phyloP scores from a whole-genome alignment of 2,797 vertebrate genomes.

The Leuciscus waleckii region DNA sequence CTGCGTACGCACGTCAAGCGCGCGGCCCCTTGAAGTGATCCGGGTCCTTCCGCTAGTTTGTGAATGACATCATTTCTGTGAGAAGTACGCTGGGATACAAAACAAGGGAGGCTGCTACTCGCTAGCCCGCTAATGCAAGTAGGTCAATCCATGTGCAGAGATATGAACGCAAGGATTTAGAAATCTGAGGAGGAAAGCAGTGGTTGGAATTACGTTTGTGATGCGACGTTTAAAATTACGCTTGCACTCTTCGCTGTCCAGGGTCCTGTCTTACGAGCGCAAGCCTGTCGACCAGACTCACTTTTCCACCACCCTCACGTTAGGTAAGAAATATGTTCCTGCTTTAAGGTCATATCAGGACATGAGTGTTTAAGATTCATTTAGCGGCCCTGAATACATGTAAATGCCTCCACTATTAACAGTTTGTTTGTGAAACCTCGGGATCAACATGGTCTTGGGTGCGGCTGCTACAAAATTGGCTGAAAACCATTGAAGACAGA shows the following conservation, averaged over 20 bases:
- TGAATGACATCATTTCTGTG: conserved; percentile 82
- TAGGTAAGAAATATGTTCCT: conserved; percentile 68
- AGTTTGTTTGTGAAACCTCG: conserved; percentile 33
- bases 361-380: not conserved
- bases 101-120: conserved; percentile 53
- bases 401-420: not conserved
- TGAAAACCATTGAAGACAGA: conserved; percentile 37
- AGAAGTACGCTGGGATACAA: conserved; percentile 66
- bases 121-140: conserved; percentile 58
- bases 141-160: conserved; percentile 51
- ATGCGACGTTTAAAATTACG: conserved; percentile 79
- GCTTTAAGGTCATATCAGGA: conserved; percentile 47
- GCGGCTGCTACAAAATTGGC: conserved; percentile 67
- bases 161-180: conserved; percentile 56
- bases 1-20: conserved; percentile 37
- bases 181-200: conserved; percentile 37
- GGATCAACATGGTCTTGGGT: conserved; percentile 65
- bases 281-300: conserved; percentile 75
- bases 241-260: conserved; percentile 82
- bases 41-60: conserved; percentile 76
- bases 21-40: conserved; percentile 77
- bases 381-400: not conserved
- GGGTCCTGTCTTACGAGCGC: conserved; percentile 80
- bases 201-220: conserved; percentile 62
- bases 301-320: conserved; percentile 73